Conservation (phyloP, 2,113 vertebrate genomes). For the Prolemur simus region DNA sequence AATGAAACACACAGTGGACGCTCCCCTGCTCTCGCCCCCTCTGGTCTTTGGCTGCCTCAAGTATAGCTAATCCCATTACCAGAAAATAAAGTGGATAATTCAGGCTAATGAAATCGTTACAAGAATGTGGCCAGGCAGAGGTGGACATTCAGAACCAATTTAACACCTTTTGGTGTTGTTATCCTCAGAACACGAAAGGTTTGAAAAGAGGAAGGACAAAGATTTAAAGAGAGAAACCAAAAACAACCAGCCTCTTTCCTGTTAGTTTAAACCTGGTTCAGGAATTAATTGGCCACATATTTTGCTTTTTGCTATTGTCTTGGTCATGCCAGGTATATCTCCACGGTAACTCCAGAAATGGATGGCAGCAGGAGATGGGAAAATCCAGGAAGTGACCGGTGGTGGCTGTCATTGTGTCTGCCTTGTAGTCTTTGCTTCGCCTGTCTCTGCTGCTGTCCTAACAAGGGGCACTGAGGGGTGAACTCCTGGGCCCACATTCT, state of each 20-base stretch:
- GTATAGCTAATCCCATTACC: conserved; percentile 85
- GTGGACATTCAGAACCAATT: conserved; percentile 84
- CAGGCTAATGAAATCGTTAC: conserved; percentile 87
- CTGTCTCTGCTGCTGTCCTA: fast-evolving
- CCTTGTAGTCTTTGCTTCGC: fast-evolving
- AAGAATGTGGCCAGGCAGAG: conserved; percentile 84
- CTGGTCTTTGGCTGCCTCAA: conserved; percentile 81
- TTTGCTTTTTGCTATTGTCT: conserved; percentile 46
- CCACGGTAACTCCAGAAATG: conserved; percentile 59
- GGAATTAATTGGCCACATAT: conserved; percentile 52
- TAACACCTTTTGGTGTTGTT: conserved; percentile 81
- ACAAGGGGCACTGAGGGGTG: not conserved
- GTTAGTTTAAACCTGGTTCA: conserved; percentile 72
- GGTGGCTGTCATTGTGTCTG: fast-evolving
- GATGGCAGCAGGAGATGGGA: not conserved
- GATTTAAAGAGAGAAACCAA: not conserved
- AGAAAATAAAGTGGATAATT: conserved; percentile 88
- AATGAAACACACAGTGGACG: conserved; percentile 66
- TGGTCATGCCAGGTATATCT: not conserved
- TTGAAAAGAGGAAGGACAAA: conserved; percentile 69
- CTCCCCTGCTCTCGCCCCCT: conserved; percentile 59
- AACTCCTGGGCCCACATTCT: not conserved
- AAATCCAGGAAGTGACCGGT: not conserved
- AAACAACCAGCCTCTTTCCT: conserved; percentile 55
- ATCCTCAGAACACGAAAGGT: conserved; percentile 76